Evolutionary conservation across 2,888 invertebrate species (phyloP).

Genomic region (Siphlonurus alternatus): DNA sequence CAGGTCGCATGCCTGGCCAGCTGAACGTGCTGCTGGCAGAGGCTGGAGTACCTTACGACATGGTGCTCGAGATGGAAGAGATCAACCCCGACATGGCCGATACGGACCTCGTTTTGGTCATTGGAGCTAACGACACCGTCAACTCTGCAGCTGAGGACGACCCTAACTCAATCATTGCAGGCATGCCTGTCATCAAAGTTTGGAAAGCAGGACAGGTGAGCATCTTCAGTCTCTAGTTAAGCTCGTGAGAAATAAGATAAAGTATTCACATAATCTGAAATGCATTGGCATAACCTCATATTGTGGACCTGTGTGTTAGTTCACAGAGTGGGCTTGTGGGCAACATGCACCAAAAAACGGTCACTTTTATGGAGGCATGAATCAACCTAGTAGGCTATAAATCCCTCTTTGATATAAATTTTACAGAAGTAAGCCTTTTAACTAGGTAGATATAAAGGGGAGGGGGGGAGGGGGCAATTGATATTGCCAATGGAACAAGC

Average conservation of each 20-base stretch:
- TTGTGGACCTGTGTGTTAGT: no score
- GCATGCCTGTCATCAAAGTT: slow-evolving; percentile 80
- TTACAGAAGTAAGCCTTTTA: no score
- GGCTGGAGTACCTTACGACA: slow-evolving; percentile 85
- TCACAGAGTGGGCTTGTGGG: not conserved
- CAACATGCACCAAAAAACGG: not conserved
- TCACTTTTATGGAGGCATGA: no score
- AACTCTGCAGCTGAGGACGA: slow-evolving; percentile 84
- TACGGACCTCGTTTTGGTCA: slow-evolving; percentile 70
- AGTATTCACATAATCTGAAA: no score
- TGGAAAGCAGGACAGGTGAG: slow-evolving; percentile 70
- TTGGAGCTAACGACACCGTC: slow-evolving; percentile 81
- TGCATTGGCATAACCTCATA: no score
- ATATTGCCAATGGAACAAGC: no score
- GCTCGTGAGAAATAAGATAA: no score
- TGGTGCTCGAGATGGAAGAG: slow-evolving; percentile 83
- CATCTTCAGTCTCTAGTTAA: not conserved
- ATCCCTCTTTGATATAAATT: no score
- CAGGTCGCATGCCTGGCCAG: slow-evolving; percentile 84
- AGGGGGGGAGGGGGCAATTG: no score
- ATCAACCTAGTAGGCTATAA: no score
- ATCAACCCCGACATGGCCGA: slow-evolving; percentile 74
- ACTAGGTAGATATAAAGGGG: no score
- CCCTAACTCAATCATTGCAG: slow-evolving; percentile 79
- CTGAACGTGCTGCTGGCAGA: slow-evolving; percentile 81